These are phyloP conservation scores for Knipowitschia caucasica DNA, from an alignment of 2,797 vertebrate genomes.

Conservation along the genomic window DNA sequence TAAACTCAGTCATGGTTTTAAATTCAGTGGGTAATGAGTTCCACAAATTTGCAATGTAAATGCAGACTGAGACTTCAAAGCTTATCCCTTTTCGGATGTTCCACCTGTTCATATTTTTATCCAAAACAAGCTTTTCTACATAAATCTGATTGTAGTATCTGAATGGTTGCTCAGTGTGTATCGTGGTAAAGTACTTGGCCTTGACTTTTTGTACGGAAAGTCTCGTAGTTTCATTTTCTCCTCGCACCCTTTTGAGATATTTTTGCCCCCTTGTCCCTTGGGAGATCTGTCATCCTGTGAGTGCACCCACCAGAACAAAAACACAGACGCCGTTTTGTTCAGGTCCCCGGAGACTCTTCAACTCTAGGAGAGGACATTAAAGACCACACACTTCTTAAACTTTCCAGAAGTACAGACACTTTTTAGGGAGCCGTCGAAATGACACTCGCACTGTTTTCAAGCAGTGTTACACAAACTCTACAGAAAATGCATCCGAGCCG, in stretches of 20 bases:
- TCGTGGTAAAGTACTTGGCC: no score
- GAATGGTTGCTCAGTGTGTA: no score
- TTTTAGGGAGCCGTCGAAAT: constrained; percentile 15
- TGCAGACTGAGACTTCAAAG: no score
- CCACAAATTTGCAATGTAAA: no score
- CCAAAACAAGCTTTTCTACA: neutral
- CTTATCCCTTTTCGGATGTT: neutral
- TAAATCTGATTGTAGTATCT: no score
- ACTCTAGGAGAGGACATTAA: constrained; percentile 24
- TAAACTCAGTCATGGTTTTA: no score
- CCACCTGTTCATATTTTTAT: no score
- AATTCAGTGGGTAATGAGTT: no score
- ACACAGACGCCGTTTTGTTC: constrained; percentile 18
- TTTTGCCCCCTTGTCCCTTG: constrained; percentile 11
- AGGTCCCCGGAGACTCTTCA: constrained; percentile 25
- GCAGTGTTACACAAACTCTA: no score
- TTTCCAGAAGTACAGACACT: constrained; percentile 22
- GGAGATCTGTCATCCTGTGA: constrained; percentile 25
- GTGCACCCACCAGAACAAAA: constrained; percentile 16
- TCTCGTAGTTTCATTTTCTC: neutral
- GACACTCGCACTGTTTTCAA: neutral
- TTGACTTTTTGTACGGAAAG: neutral
- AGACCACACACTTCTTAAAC: constrained; percentile 27
- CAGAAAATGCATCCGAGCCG: no score
- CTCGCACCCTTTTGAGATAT: constrained; percentile 21